A percentile compares a stretch with the other conserved stretches of the same genome.
These are phyloP conservation scores for Fundulus diaphanus DNA, from an alignment of 2,797 vertebrate genomes.

Conservation along the genomic window DNA sequence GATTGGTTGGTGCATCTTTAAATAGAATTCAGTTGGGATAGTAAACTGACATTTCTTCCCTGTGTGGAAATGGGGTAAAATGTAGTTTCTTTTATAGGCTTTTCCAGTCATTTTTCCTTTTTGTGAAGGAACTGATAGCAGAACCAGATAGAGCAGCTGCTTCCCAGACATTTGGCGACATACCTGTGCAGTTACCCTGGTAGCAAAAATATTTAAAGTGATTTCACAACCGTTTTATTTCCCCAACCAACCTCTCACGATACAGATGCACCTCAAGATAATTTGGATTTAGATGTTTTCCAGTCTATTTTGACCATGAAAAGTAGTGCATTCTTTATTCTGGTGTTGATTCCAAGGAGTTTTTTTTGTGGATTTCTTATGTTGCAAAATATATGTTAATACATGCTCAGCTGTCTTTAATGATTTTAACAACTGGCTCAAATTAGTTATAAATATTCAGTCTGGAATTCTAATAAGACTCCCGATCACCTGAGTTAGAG, in stretches of 20 bases:
- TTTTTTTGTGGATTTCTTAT: slow-evolving; percentile 52
- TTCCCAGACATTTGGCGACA: slow-evolving; percentile 73
- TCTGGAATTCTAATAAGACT: slow-evolving; percentile 70
- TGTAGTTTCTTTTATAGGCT: slow-evolving; percentile 42
- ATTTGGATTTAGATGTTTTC: slow-evolving; percentile 25
- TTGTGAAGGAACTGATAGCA: slow-evolving; percentile 55
- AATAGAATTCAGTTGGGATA: background rate
- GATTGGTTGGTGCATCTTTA: background rate
- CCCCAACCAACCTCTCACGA: slow-evolving; percentile 1
- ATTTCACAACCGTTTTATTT: slow-evolving; percentile 43
- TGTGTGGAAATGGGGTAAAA: slow-evolving; percentile 46
- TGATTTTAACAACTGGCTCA: slow-evolving; percentile 77
- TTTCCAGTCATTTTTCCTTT: slow-evolving; percentile 63
- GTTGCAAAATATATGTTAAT: slow-evolving; percentile 73
- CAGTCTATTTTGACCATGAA: slow-evolving; percentile 16
- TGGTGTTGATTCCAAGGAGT: slow-evolving; percentile 34
- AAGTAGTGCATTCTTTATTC: slow-evolving; percentile 16
- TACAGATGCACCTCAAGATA: slow-evolving; percentile 17
- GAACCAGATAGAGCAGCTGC: slow-evolving; percentile 78
- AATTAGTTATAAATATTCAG: slow-evolving; percentile 76
- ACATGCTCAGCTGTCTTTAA: slow-evolving; percentile 65
- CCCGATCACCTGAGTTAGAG: slow-evolving; percentile 61
- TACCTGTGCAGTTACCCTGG: slow-evolving; percentile 70
- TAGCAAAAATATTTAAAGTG: slow-evolving; percentile 53
- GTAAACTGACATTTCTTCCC: slow-evolving; percentile 24